Conservation (phyloP, 1,140 invertebrate genomes). For the Zaprionus gabonicus region DNA sequence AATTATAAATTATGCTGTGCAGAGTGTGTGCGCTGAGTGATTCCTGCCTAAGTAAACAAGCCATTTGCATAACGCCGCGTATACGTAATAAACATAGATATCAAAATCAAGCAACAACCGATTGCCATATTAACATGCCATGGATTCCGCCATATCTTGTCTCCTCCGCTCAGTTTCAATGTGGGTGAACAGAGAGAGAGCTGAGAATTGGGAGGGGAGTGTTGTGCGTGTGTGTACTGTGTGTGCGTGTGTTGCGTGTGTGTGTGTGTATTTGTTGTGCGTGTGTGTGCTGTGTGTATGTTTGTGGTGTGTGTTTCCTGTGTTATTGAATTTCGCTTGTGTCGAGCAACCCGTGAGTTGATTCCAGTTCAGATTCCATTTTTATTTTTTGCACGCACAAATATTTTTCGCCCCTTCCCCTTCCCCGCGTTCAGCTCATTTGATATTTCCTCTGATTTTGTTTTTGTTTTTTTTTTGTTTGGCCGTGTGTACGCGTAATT, state of each 20-base stretch:
- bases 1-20: constrained; percentile 52
- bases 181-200: not conserved
- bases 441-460: constrained; percentile 33
- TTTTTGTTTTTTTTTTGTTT: constrained; percentile 35
- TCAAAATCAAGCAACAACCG: constrained; percentile 56
- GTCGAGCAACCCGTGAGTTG: not conserved
- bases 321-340: constrained; percentile 48
- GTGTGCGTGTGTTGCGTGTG: constrained; percentile 45
- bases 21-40: constrained; percentile 25
- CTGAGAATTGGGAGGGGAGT: not conserved
- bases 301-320: constrained; percentile 52
- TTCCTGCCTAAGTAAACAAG: constrained; percentile 42
- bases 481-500: constrained; percentile 66
- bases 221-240: not conserved
- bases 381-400: constrained; percentile 70
- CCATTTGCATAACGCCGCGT: constrained; percentile 76
- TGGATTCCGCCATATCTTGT: constrained; percentile 36
- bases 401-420: constrained; percentile 41
- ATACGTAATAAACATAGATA: constrained; percentile 72
- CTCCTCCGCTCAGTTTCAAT: not conserved
- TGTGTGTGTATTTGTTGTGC: constrained; percentile 1
- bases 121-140: constrained; percentile 64
- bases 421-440: not conserved
- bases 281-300: constrained; percentile 55
- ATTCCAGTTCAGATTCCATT: not conserved